These are phyloP conservation scores for Cataglyphis hispanica DNA, from an alignment of 1,140 invertebrate genomes.

Conservation along the genomic window DNA sequence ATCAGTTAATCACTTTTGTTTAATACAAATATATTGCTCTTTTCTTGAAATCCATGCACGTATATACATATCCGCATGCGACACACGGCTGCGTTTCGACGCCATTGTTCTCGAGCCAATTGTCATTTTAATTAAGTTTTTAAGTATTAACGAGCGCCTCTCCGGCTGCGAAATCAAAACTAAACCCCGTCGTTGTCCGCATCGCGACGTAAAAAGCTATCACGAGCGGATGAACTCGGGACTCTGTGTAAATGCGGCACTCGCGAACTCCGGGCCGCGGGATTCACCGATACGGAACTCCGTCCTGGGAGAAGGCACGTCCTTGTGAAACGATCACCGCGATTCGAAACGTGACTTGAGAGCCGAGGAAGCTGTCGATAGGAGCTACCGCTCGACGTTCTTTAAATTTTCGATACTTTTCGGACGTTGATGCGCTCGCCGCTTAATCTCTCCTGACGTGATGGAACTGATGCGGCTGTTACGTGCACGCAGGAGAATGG, in stretches of 20 bases:
- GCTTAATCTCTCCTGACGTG: slow-evolving; percentile 37
- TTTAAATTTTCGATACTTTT: slow-evolving; percentile 73
- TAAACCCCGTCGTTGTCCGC: neutral
- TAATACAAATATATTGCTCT: neutral
- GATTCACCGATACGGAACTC: slow-evolving; percentile 57
- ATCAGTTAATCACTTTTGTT: neutral
- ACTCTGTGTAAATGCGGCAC: slow-evolving; percentile 15
- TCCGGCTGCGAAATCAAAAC: neutral
- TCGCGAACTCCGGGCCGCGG: slow-evolving; percentile 9
- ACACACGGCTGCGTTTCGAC: slow-evolving; percentile 13
- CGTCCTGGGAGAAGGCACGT: slow-evolving; percentile 65
- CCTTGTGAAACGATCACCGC: slow-evolving; percentile 73
- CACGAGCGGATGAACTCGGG: neutral
- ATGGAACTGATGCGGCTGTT: slow-evolving; percentile 52
- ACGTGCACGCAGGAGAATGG: slow-evolving; percentile 26
- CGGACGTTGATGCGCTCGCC: slow-evolving; percentile 57
- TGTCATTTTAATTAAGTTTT: slow-evolving; percentile 67
- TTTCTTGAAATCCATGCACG: slow-evolving; percentile 21
- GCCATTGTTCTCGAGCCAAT: slow-evolving; percentile 2
- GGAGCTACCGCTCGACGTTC: slow-evolving; percentile 48
- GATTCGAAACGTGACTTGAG: slow-evolving; percentile 73
- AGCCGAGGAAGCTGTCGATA: slow-evolving; percentile 42
- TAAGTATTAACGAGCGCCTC: slow-evolving; percentile 60
- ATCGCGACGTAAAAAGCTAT: slow-evolving; percentile 36
- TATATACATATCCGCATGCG: neutral